Percentiles rank a stretch among this genome's conserved stretches.
Conservation (phyloP, 1,140 invertebrate genomes). For the Lucilia cuprina region DNA sequence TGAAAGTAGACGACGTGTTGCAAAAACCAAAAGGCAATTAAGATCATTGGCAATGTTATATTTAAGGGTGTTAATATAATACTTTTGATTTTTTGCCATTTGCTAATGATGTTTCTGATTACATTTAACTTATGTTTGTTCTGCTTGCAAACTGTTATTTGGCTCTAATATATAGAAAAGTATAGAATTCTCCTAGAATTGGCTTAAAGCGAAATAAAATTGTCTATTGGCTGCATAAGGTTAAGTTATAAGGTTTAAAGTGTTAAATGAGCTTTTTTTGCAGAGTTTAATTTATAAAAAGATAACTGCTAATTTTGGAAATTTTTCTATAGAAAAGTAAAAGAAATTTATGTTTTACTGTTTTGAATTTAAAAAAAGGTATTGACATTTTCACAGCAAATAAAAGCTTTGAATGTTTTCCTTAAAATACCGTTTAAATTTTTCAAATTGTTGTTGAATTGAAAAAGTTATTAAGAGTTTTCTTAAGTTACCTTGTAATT, state of each 20-base stretch:
- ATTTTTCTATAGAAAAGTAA: too few relatives aligned
- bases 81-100: neutral
- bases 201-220: neutral
- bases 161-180: neutral
- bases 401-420: too few relatives aligned
- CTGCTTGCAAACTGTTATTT: neutral
- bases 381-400: too few relatives aligned
- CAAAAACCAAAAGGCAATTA: neutral
- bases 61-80: neutral
- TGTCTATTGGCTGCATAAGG: neutral
- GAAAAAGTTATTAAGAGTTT: neutral
- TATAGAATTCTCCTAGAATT: neutral
- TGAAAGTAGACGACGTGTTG: neutral
- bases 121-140: neutral
- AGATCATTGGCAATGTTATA: slow-evolving; percentile 9
- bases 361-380: too few relatives aligned
- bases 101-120: neutral
- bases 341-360: too few relatives aligned
- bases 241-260: neutral
- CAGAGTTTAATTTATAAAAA: too few relatives aligned
- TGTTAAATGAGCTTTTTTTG: neutral
- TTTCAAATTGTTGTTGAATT: neutral
- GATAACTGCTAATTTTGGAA: too few relatives aligned
- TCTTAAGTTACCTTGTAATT: neutral
- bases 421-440: neutral